Conservation (phyloP, 2,888 invertebrate species). For the Drosophila bunnanda region DNA sequence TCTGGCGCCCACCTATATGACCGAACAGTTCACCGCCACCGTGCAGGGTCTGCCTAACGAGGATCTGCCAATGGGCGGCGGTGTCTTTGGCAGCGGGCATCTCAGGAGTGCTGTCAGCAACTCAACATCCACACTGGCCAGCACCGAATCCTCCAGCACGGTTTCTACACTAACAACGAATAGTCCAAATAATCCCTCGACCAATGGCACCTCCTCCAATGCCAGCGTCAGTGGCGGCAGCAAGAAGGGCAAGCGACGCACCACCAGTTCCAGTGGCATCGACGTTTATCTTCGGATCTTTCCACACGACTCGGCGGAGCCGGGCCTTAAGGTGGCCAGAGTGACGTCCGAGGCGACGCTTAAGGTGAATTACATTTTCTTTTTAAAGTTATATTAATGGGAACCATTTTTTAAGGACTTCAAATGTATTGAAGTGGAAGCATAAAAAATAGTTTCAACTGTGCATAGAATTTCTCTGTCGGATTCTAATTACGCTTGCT, state of each 20-base stretch:
- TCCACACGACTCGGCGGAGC: constrained; percentile 82
- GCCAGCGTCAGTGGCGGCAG: constrained; percentile 26
- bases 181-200: constrained; percentile 16
- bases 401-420: too few species aligned
- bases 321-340: constrained; percentile 88
- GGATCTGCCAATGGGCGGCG: constrained; percentile 82
- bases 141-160: constrained; percentile 50
- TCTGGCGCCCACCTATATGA: constrained; percentile 93
- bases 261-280: constrained; percentile 38
- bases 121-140: constrained; percentile 82
- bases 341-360: constrained; percentile 84
- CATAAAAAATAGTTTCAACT: too few species aligned
- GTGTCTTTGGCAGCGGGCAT: constrained; percentile 22
- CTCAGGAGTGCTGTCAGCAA: constrained; percentile 37
- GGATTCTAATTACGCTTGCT: background rate
- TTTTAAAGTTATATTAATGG: background rate
- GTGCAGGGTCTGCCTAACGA: constrained; percentile 86
- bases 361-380: constrained; percentile 85
- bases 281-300: constrained; percentile 76
- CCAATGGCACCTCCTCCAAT: constrained; percentile 19
- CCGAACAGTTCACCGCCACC: constrained; percentile 86
- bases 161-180: constrained; percentile 54
- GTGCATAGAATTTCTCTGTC: background rate
- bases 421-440: too few species aligned
- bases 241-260: constrained; percentile 31